Evolutionary conservation across 2,888 invertebrate species (phyloP).

Genomic region (Plusia festucae): DNA sequence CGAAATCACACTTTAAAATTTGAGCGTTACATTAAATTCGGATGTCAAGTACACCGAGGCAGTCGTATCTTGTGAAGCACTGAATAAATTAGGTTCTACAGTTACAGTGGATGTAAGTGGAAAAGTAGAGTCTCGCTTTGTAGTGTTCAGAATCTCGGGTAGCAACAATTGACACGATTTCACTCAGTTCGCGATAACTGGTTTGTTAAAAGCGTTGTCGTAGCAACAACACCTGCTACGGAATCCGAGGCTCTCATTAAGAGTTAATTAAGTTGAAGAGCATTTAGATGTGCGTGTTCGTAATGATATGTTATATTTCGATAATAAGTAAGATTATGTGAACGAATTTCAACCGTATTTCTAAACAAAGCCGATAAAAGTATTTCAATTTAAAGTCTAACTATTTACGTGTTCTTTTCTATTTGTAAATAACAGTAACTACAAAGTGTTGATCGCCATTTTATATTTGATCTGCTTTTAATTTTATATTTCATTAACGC

Average conservation of each 20-base stretch:
- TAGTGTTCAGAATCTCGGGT: slow-evolving; percentile 37
- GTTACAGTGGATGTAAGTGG: slow-evolving; percentile 51
- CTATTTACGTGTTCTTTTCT: neutral
- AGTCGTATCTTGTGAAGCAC: slow-evolving; percentile 53
- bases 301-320: neutral
- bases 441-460: neutral
- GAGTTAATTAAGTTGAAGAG: slow-evolving; percentile 29
- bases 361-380: neutral
- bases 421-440: neutral
- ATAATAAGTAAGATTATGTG: too few species aligned
- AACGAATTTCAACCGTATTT: too few species aligned
- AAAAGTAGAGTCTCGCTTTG: slow-evolving; percentile 51
- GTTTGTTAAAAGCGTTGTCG: slow-evolving; percentile 33
- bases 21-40: slow-evolving; percentile 36
- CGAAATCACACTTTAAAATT: slow-evolving; percentile 33
- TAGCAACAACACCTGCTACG: slow-evolving; percentile 16
- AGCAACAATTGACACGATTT: slow-evolving; percentile 45
- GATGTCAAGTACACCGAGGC: slow-evolving; percentile 49
- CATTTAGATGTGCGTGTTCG: neutral
- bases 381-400: neutral
- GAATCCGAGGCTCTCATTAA: slow-evolving; percentile 8
- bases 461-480: neutral
- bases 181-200: slow-evolving; percentile 32
- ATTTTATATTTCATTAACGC: neutral
- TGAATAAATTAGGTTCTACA: slow-evolving; percentile 63